Conservation (phyloP, 2,797 vertebrate genomes). For the Paramormyrops hopkinsi region DNA sequence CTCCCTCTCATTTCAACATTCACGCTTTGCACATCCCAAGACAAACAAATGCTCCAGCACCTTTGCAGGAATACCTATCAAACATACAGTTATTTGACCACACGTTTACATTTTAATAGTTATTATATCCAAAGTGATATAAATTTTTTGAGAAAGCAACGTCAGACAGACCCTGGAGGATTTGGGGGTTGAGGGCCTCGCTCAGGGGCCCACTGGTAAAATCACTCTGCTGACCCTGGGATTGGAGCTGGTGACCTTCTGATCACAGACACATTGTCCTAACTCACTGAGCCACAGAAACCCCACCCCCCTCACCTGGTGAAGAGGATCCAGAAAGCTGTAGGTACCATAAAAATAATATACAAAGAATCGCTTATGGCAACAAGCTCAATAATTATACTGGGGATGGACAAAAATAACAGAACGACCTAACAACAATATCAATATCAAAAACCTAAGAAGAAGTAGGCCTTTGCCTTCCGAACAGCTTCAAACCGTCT, state of each 20-base stretch:
- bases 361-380: not conserved
- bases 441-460: not conserved
- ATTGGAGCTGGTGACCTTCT: not conserved
- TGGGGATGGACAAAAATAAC: not conserved
- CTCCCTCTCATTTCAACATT: not conserved
- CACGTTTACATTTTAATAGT: not conserved
- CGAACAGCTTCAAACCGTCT: not conserved
- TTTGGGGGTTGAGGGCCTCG: not conserved
- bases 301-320: not conserved
- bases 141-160: not conserved
- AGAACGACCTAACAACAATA: not conserved
- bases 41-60: not conserved
- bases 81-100: not conserved
- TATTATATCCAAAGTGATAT: not conserved
- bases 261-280: not conserved
- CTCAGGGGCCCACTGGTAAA: not conserved
- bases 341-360: not conserved
- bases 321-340: not conserved
- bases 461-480: not conserved
- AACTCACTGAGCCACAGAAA: not conserved
- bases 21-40: not conserved
- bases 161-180: not conserved
- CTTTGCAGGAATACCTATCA: not conserved
- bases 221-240: not conserved
- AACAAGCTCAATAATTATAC: not conserved